Conservation (phyloP, 1,140 invertebrate species). For the Ectropis grisescens region DNA sequence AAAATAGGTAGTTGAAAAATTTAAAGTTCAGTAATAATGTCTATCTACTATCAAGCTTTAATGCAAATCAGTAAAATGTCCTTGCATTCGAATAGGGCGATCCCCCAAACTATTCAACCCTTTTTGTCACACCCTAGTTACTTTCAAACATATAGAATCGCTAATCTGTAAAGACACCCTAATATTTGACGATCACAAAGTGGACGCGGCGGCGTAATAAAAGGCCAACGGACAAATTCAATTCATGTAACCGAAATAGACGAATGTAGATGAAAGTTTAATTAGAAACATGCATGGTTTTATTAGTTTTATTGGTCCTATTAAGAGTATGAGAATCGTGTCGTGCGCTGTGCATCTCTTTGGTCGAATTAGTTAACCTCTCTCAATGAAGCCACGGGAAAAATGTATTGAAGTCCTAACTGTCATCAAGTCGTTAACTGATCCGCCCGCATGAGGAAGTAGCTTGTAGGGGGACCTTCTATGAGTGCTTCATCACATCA, state of each 20-base stretch:
- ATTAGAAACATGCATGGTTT: not conserved
- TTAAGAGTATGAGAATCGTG: slow-evolving; percentile 28
- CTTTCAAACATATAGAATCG: slow-evolving; percentile 16
- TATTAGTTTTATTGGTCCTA: slow-evolving; percentile 42
- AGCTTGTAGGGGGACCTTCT: slow-evolving; percentile 29
- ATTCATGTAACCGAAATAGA: too few species aligned
- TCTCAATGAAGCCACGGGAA: slow-evolving; percentile 46
- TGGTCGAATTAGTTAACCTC: slow-evolving; percentile 55
- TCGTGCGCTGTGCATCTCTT: slow-evolving; percentile 24
- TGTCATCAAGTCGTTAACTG: slow-evolving; percentile 56
- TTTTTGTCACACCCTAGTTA: slow-evolving; percentile 42
- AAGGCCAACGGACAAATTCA: too few species aligned
- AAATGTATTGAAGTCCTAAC: slow-evolving; percentile 41
- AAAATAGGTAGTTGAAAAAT: too few species aligned
- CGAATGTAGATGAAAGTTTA: not conserved
- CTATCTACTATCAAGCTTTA: too few species aligned
- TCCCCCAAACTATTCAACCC: slow-evolving; percentile 42
- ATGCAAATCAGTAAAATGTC: slow-evolving; percentile 11
- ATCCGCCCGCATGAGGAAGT: slow-evolving; percentile 60
- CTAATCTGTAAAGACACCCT: slow-evolving; percentile 20
- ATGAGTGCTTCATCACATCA: slow-evolving; percentile 42
- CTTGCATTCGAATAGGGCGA: slow-evolving; percentile 13
- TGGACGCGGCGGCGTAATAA: too few species aligned
- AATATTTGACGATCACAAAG: too few species aligned
- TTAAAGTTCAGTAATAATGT: too few species aligned